A percentile compares a stretch with the other conserved stretches of the same genome.
phyloP scores from a whole-genome alignment of 2,888 invertebrate species.

The Netelia fuscicornis region DNA sequence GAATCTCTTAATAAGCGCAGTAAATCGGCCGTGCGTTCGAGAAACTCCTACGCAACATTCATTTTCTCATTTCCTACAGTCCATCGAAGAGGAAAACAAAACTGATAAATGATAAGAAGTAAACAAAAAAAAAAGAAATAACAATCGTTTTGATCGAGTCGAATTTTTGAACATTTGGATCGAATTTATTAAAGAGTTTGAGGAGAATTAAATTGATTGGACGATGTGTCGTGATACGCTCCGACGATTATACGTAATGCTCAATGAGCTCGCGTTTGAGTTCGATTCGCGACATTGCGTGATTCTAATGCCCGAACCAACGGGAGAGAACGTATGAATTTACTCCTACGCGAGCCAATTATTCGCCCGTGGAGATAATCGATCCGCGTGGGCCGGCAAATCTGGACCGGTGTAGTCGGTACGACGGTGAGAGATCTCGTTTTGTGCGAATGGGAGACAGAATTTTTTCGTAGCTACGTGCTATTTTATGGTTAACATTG shows the following conservation, averaged over 20 bases:
- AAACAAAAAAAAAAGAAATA: conserved; percentile 1
- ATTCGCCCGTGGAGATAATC: conserved; percentile 61
- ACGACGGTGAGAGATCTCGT: background rate
- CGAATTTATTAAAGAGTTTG: too few relatives aligned
- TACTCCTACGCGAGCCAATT: conserved; percentile 68
- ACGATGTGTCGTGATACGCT: too few relatives aligned
- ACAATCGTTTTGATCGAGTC: background rate
- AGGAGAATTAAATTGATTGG: too few relatives aligned
- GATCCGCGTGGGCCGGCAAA: conserved; percentile 42
- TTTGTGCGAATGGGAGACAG: background rate
- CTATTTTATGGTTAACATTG: too few relatives aligned
- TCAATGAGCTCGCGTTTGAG: too few relatives aligned
- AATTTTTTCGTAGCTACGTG: too few relatives aligned
- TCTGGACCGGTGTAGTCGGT: background rate
- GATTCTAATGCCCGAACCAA: background rate
- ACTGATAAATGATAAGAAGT: background rate
- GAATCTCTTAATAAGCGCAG: conserved; percentile 39
- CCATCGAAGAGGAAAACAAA: background rate
- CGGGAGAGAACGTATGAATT: conserved; percentile 40
- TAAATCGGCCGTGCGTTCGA: conserved; percentile 23
- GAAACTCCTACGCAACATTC: conserved; percentile 25
- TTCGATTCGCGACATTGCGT: too few relatives aligned
- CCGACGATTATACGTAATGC: too few relatives aligned
- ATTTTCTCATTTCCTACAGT: conserved; percentile 9
- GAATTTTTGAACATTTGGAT: background rate